Conservation (phyloP, 2,888 invertebrate genomes). For the Ephialtes manifestator region DNA sequence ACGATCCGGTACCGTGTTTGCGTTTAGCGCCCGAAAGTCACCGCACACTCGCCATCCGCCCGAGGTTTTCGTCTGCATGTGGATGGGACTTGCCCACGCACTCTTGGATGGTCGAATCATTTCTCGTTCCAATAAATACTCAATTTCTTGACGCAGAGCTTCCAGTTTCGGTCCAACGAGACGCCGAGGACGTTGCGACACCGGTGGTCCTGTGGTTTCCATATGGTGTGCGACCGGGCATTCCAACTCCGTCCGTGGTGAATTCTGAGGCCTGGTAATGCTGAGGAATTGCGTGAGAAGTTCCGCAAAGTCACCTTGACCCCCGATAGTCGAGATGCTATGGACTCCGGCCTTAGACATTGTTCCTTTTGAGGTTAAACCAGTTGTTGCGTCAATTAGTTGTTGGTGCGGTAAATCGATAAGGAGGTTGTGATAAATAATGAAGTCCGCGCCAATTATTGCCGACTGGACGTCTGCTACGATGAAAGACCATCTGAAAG, state of each 20-base stretch:
- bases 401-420: slow-evolving; percentile 57
- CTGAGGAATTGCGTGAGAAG: background rate
- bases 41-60: slow-evolving; percentile 64
- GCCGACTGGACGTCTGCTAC: slow-evolving; percentile 58
- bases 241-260: slow-evolving; percentile 55
- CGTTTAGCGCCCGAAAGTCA: slow-evolving; percentile 75
- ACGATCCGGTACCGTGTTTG: slow-evolving; percentile 74
- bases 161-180: slow-evolving; percentile 78
- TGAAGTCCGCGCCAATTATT: slow-evolving; percentile 68
- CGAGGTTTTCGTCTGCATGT: slow-evolving; percentile 72
- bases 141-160: slow-evolving; percentile 78
- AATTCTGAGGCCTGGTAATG: slow-evolving; percentile 30
- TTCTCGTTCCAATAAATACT: slow-evolving; percentile 78
- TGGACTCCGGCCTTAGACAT: background rate
- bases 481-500: slow-evolving; percentile 62
- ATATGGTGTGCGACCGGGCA: slow-evolving; percentile 78
- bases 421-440: slow-evolving; percentile 46
- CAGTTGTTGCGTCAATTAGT: slow-evolving; percentile 1
- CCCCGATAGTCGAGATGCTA: slow-evolving; percentile 34
- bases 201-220: slow-evolving; percentile 79
- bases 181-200: slow-evolving; percentile 76
- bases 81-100: slow-evolving; percentile 82
- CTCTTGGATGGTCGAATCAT: slow-evolving; percentile 83
- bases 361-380: slow-evolving; percentile 5
- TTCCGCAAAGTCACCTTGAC: background rate